Conservation (phyloP, 2,888 invertebrate species). For the Ornithoptera alexandrae region DNA sequence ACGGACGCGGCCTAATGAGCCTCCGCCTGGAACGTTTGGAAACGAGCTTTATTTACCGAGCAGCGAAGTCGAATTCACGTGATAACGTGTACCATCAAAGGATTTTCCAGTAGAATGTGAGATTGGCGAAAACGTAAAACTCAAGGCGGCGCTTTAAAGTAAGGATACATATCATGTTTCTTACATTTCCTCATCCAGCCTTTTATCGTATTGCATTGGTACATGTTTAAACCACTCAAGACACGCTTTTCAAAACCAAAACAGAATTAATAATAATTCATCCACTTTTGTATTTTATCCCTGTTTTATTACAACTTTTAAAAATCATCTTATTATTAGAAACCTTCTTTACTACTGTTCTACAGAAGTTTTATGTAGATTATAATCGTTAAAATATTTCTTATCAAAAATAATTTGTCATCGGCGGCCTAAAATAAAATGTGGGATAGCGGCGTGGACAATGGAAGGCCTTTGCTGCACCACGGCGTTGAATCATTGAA, state of each 20-base stretch:
- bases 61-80: constrained; percentile 36
- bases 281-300: background rate
- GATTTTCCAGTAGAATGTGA: constrained; percentile 39
- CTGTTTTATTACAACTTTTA: background rate
- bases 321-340: background rate
- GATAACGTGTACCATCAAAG: constrained; percentile 32
- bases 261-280: background rate
- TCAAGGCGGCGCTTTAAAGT: constrained; percentile 33
- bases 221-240: background rate
- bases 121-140: constrained; percentile 44
- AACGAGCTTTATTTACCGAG: constrained; percentile 46
- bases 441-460: constrained; percentile 11
- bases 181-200: constrained; percentile 43
- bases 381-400: background rate
- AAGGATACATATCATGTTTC: constrained; percentile 26
- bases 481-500: constrained; percentile 22
- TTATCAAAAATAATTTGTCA: constrained; percentile 16
- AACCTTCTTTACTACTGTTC: background rate
- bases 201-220: constrained; percentile 30
- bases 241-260: background rate
- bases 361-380: background rate
- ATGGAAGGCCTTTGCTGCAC: constrained; percentile 20
- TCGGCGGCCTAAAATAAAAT: constrained; percentile 17
- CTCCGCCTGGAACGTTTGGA: constrained; percentile 39
- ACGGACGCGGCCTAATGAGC: constrained; percentile 56